These are phyloP conservation scores for Myotis pilosus DNA, from an alignment of 2,797 vertebrate genomes.

Conservation along the genomic window DNA sequence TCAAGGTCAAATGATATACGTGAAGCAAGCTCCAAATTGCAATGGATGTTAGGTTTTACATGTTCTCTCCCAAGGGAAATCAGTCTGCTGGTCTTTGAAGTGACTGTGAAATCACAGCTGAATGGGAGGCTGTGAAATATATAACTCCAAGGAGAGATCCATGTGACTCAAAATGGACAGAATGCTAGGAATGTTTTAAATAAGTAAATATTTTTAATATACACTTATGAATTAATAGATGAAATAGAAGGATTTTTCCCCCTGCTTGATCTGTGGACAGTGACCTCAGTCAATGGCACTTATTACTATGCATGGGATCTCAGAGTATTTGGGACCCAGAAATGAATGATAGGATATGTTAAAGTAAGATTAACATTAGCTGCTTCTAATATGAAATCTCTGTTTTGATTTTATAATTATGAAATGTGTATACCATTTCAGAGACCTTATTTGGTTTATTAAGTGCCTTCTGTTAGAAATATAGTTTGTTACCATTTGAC, in stretches of 20 bases:
- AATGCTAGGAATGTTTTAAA: background rate
- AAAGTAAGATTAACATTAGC: background rate
- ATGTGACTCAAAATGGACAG: background rate
- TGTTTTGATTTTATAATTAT: constrained; percentile 24
- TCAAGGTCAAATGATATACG: background rate
- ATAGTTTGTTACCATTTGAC: background rate
- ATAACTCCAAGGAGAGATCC: background rate
- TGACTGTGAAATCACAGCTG: background rate
- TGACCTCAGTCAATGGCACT: background rate
- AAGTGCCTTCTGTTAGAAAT: constrained; percentile 19
- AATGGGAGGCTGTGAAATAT: background rate
- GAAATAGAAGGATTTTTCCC: background rate
- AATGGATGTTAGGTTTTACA: background rate
- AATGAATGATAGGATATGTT: background rate
- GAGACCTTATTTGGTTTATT: background rate
- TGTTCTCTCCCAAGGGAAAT: background rate
- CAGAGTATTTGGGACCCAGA: background rate
- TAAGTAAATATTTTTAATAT: background rate
- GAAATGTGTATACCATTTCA: background rate
- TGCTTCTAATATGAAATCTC: background rate
- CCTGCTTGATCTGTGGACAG: background rate
- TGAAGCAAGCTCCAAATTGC: background rate
- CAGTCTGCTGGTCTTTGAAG: background rate
- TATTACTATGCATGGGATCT: background rate
- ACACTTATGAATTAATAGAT: background rate